Conservation (phyloP, 2,888 invertebrate genomes). For the Standfussiana lucernea region DNA sequence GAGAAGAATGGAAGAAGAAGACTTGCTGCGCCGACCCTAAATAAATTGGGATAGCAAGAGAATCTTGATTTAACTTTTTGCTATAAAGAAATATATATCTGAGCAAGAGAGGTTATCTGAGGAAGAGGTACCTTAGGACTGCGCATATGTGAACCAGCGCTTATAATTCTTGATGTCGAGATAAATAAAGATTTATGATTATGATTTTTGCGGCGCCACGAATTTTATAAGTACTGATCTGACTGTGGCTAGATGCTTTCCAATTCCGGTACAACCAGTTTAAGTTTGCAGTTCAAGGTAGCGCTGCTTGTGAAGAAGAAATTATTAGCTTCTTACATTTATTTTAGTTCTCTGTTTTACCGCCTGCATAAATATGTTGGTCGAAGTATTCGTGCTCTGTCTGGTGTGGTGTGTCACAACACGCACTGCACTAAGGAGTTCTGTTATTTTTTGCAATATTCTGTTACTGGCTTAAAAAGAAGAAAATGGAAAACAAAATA, state of each 20-base stretch:
- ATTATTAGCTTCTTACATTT: background rate
- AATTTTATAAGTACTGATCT: no score
- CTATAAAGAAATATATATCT: no score
- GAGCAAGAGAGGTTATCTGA: no score
- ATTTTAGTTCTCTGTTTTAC: background rate
- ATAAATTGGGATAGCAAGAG: no score
- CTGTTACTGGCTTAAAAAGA: conserved; percentile 13
- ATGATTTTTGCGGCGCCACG: no score
- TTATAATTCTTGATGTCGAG: background rate
- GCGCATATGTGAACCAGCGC: background rate
- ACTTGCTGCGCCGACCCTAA: no score
- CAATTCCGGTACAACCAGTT: background rate
- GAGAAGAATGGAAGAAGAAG: no score
- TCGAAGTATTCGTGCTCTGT: background rate
- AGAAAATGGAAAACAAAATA: background rate
- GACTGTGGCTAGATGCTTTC: background rate
- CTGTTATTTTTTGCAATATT: background rate
- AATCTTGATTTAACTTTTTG: no score
- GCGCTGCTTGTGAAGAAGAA: background rate
- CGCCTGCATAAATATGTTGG: background rate
- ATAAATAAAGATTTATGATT: background rate
- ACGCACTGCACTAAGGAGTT: background rate
- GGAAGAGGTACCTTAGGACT: no score
- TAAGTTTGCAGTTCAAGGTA: background rate
- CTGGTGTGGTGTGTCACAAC: background rate